Conservation (phyloP, 2,888 invertebrate species). For the Drosophila infuscata region DNA sequence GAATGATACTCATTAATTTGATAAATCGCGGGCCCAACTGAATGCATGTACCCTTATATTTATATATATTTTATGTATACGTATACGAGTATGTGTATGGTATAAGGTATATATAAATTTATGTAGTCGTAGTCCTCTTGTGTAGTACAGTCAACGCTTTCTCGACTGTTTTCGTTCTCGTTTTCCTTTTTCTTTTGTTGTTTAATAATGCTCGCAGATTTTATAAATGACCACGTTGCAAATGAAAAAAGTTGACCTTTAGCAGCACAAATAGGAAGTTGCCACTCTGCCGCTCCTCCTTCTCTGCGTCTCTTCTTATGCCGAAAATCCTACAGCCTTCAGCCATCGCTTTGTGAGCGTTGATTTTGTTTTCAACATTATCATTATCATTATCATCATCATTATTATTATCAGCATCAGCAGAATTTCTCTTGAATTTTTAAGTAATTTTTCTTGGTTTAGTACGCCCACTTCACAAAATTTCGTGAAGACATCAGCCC, state of each 20-base stretch:
- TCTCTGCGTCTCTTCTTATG: not conserved
- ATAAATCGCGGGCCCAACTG: slow-evolving; percentile 79
- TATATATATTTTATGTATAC: slow-evolving; percentile 14
- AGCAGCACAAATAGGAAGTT: slow-evolving; percentile 61
- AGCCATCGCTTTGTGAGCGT: slow-evolving; percentile 56
- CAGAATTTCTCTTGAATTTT: slow-evolving; percentile 71
- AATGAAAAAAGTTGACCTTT: slow-evolving; percentile 79
- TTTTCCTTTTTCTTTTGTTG: slow-evolving; percentile 59
- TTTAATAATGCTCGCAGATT: slow-evolving; percentile 77
- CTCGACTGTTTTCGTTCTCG: slow-evolving; percentile 21
- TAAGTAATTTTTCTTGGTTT: slow-evolving; percentile 69
- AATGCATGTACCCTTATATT: slow-evolving; percentile 34
- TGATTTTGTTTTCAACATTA: slow-evolving; percentile 68
- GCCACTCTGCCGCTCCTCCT: not conserved
- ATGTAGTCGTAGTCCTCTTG: slow-evolving; percentile 25
- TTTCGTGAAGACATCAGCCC: slow-evolving; percentile 1
- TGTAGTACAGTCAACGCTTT: slow-evolving; percentile 47
- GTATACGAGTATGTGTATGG: slow-evolving; percentile 2
- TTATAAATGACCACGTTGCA: slow-evolving; percentile 78
- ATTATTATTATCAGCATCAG: slow-evolving; percentile 34
- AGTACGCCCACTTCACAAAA: slow-evolving; percentile 42
- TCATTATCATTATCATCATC: slow-evolving; percentile 31
- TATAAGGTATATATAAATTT: slow-evolving; percentile 15
- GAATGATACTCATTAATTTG: slow-evolving; percentile 84
- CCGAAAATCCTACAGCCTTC: slow-evolving; percentile 16